These are phyloP conservation scores for Gonocerus acuteangulatus DNA, from an alignment of 2,888 invertebrate genomes.

Conservation along the genomic window DNA sequence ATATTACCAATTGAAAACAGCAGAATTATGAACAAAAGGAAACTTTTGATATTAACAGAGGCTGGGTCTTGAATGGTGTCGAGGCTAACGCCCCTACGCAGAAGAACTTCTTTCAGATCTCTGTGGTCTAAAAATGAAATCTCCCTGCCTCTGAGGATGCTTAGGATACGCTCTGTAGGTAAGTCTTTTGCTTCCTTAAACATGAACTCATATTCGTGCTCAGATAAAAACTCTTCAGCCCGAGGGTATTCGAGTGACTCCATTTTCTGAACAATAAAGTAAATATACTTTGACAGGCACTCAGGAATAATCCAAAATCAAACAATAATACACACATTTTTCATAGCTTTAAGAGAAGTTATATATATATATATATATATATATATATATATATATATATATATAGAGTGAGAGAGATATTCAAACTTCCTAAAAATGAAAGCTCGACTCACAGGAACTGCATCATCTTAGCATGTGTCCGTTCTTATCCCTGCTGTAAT, in stretches of 20 bases:
- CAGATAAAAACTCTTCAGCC: constrained; percentile 17
- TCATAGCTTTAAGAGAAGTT: too few species aligned
- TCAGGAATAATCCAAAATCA: background rate
- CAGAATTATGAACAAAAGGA: background rate
- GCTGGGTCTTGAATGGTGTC: background rate
- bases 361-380: too few species aligned
- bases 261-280: background rate
- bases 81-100: constrained; percentile 6
- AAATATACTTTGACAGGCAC: background rate
- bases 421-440: too few species aligned
- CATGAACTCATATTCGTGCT: background rate
- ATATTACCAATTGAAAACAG: constrained; percentile 9
- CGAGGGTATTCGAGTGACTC: constrained; percentile 22
- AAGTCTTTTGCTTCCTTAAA: constrained; percentile 19
- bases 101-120: constrained; percentile 27
- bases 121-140: constrained; percentile 15
- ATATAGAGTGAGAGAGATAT: too few species aligned
- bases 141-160: constrained; percentile 25
- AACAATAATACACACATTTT: background rate
- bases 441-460: too few species aligned
- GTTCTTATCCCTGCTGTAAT: too few species aligned
- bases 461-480: too few species aligned
- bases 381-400: too few species aligned
- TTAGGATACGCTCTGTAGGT: constrained; percentile 23
- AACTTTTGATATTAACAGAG: background rate